Conservation (phyloP, 2,888 invertebrate species). For the Auanema freiburgensis region DNA sequence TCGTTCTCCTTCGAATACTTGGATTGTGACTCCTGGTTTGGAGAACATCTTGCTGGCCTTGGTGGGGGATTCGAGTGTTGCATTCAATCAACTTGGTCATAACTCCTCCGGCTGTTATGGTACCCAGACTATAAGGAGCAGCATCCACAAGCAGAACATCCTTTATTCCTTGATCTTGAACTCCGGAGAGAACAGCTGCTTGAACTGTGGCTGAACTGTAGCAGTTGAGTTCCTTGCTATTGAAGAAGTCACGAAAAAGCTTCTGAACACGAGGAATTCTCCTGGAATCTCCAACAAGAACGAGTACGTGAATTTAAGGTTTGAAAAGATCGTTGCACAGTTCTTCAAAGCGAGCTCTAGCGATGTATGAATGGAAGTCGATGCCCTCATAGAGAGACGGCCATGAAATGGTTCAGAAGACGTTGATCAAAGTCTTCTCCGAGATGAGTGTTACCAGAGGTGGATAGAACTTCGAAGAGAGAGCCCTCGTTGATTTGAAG, state of each 20-base stretch:
- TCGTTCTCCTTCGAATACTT: no score
- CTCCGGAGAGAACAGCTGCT: conserved; percentile 41
- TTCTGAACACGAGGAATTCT: conserved; percentile 97
- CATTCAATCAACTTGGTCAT: no score
- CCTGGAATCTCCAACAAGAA: conserved; percentile 82
- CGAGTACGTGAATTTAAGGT: conserved; percentile 69
- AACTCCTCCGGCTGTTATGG: conserved; percentile 87
- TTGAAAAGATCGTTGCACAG: no score
- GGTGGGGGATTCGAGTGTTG: no score
- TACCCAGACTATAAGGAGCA: conserved; percentile 85
- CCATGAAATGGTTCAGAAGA: conserved; percentile 65
- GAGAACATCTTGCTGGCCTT: no score
- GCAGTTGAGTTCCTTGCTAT: conserved; percentile 90
- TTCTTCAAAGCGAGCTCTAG: no score
- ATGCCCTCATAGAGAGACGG: conserved; percentile 86
- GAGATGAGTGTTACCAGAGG: no score
- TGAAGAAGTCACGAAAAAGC: conserved; percentile 81
- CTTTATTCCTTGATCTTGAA: conserved; percentile 35
- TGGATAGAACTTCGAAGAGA: no score
- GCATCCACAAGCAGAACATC: conserved; percentile 79
- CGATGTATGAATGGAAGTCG: conserved; percentile 92
- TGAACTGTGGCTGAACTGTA: conserved; percentile 76
- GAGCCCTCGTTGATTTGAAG: no score
- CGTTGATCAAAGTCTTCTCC: no score
- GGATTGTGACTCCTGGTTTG: no score